Base-by-base conservation (phyloP, 2,888 invertebrate species). In the Spatulosminthurus flaviceps region DNA sequence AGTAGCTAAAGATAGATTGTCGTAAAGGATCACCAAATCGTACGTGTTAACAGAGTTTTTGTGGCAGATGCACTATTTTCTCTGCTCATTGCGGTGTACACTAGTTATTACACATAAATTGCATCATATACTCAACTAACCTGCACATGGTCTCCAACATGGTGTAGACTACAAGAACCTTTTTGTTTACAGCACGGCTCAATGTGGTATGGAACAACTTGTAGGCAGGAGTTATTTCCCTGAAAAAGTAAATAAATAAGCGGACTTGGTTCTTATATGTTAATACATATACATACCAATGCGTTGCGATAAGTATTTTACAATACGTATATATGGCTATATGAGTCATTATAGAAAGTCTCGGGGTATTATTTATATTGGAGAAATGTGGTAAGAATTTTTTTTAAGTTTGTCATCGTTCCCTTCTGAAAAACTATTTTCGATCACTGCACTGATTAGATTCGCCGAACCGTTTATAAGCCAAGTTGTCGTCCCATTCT, bases 381-480 rank as follows among this genome's bases (percentile, higher is more conserved):
- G n/a, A n/a, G n/a, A n/a, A 24, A 24, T 64, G 24, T 22, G 24
- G 11, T 64, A 26, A 22, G 24, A 41, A 34, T 11, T 21, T 41
- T 70, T 60, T 64, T 70, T 70, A 34, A 70, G 70, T 21, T n/a
- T 70, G 41, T 72, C 22, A 24, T 43, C 72, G 42, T 72, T 51
- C n/a, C 72, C 72, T 43, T 28, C 51, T 42, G 51, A 72, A 72
- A 43, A 43, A 43, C 29, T 51, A 74, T 74, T 74, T 73, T 74
- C 34, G 74, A 74, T 74, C 60, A 74, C 61, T 74, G 61, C 21
- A 74, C 61, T 74, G 74, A 74, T 74, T 74, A 61, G 74, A 74
- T 74, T 74, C 74, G 60, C 61, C 29, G 74, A 74, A 43, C 74
- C 74, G 61, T 74, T 74, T 74, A 60, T 74, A 61, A 66, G 34